A percentile compares a stretch with the other conserved stretches of the same genome.
Evolutionary conservation across 2,113 vertebrate genomes (phyloP).

Genomic region (Eretmochelys imbricata): DNA sequence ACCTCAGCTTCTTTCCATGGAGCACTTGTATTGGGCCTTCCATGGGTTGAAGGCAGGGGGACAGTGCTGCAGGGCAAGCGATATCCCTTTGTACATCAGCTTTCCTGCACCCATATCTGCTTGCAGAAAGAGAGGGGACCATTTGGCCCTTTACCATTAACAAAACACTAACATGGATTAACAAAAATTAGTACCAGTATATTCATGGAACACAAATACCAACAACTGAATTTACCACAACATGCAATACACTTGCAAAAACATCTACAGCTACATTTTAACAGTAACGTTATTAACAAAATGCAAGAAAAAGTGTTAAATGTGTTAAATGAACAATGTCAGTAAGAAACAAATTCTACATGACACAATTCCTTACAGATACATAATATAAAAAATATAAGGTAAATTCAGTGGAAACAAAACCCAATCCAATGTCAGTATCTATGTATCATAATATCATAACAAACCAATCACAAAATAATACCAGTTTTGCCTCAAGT

Average conservation of each 20-base stretch:
- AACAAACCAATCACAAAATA: constrained; percentile 11
- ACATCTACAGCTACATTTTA: not conserved
- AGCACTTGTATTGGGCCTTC: not conserved
- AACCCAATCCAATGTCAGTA: not conserved
- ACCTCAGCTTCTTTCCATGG: not conserved
- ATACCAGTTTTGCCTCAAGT: not conserved
- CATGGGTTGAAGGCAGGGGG: not conserved
- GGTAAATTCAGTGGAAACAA: not conserved
- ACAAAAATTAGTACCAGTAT: not conserved
- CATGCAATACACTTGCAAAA: not conserved
- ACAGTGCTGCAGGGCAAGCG: not conserved
- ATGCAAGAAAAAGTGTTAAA: not conserved
- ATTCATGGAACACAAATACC: not conserved
- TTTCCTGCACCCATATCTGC: not conserved
- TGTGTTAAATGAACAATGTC: not conserved
- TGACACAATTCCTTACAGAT: not conserved
- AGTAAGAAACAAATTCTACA: not conserved
- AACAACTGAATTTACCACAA: not conserved
- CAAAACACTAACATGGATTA: not conserved
- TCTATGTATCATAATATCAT: not conserved
- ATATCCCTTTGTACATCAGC: not conserved
- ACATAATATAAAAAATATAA: not conserved
- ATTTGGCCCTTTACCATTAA: not conserved
- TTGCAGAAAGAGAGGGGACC: not conserved
- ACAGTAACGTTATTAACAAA: not conserved